Base-by-base conservation (phyloP, 2,888 invertebrate species). In the Drosophila formosana region DNA sequence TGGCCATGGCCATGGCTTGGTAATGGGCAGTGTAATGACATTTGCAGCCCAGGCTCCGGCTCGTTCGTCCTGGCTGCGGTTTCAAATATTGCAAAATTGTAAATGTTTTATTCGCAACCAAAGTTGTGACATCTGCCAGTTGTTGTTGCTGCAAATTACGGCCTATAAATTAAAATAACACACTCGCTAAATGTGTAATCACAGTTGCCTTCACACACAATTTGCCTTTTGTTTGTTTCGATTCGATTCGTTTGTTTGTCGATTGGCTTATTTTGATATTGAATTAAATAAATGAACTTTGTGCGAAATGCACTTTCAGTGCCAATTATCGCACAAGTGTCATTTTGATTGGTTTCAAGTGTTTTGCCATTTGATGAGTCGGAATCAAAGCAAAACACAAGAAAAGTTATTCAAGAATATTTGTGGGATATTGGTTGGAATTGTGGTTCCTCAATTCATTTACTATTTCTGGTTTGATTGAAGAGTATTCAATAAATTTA, bases 31-130 rank as follows among this genome's bases (percentile, higher is more conserved):
- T 78, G 71, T 77, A 77, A 77, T 77, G 80, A 77, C 80, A 77
- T 77, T 63, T 75, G 64, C 77, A 77, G 66, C 50, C 49, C 4
- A 2, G 4, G 6, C 0, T 3, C 52, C 11, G 3, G 4, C 26
- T 9, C n/a, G 5, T 8, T 4, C 26, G 26, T 6, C 30, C 66
- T 80, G 82, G 75, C 76, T 89, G 90, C 80, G 91, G 90, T 90
- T 86, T 80, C 82, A 88, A 83, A 89, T 84, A 82, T 87, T 81
- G 85, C 82, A 85, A 90, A 90, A 74, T 77, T 72, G 66, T 71
- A 75, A 82, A 88, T 82, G 86, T 71, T 79, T 88, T 71, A 72
- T 74, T 50, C 34, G 9, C 41, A 25, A 37, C 39, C 62, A 41
- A 49, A 47, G 55, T 30, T 56, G 56, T 63, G 63, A 63, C 63